Evolutionary conservation across 1,140 invertebrate genomes (phyloP), one percentile per base, ranked within the genome.

Genomic region (Leptopilina clavipes): DNA sequence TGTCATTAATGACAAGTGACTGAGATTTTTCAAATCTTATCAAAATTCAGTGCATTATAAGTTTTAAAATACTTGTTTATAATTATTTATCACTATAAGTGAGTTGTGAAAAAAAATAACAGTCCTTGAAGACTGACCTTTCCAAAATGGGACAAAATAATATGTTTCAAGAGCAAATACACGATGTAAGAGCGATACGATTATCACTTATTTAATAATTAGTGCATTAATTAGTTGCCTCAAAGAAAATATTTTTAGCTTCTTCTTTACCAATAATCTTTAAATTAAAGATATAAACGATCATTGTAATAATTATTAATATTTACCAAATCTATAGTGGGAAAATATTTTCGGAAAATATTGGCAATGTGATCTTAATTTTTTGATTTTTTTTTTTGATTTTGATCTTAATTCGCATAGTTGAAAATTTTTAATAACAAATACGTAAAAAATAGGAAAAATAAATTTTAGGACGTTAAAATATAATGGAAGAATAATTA

Each of bases 131-230:
- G 48, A 52, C 14, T 52, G 48, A 48, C 48, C n/a, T 52, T 52
- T 8, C 48, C 14, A 52, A 52, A 52, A 52, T 52, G 48, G 48
- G 48, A n/a, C 12, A 52, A 52, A 52, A 17, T 52, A 52, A 52
- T 17, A 52, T 52, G 48, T 17, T 52, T n/a, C 48, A 52, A 17
- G 48, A 52, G 14, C 48, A 17, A 52, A n/a, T 52, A 52, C n/a
- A 3, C 14, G 48, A 17, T 52, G 48, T 52, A 17, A 52, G 14
- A 3, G 17, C n/a, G 17, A 52, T 52, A 17, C n/a, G 3, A 48
- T 48, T 3, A 48, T 48, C 5, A 31, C 25, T 31, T 31, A 31
- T 31, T 52, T 52, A 17, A 17, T 52, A 52, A 52, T n/a, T 52
- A 48, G 43, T 12, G n/a, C 10, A 52, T n/a, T 52, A 52, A 17